A percentile compares a stretch with the other conserved stretches of the same genome.
phyloP scores from a whole-genome alignment of 2,888 invertebrate species.

The Oxyteleia sp. region DNA sequence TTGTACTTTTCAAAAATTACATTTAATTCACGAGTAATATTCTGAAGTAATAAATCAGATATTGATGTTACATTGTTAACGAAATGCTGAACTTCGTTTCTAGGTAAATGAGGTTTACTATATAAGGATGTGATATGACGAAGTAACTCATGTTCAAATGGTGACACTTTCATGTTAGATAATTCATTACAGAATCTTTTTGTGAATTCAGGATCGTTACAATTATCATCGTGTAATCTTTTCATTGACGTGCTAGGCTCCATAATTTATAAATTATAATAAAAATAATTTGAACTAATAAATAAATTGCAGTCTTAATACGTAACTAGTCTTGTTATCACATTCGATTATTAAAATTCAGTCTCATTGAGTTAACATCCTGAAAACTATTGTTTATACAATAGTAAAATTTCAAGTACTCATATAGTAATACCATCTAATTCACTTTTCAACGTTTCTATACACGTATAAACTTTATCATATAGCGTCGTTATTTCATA shows the following conservation, averaged over 20 bases:
- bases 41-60: slow-evolving; percentile 4
- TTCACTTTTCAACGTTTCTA: slow-evolving; percentile 12
- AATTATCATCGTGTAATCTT: neutral
- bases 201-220: neutral
- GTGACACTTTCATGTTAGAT: too few relatives aligned
- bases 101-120: slow-evolving; percentile 24
- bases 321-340: too few relatives aligned
- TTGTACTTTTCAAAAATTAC: slow-evolving; percentile 21
- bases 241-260: too few relatives aligned
- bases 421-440: neutral
- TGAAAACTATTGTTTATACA: neutral
- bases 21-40: neutral
- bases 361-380: too few relatives aligned
- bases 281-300: too few relatives aligned
- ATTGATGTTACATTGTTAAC: slow-evolving; percentile 9
- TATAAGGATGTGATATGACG: slow-evolving; percentile 1
- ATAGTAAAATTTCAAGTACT: too few relatives aligned
- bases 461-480: slow-evolving; percentile 41
- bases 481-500: slow-evolving; percentile 26
- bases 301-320: too few relatives aligned
- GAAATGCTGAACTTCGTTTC: slow-evolving; percentile 34
- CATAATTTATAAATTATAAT: too few relatives aligned
- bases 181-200: neutral
- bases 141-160: slow-evolving; percentile 26
- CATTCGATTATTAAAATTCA: too few relatives aligned